These are phyloP conservation scores for Acrocera orbiculus DNA, from an alignment of 2,888 invertebrate species.

Conservation along the genomic window DNA sequence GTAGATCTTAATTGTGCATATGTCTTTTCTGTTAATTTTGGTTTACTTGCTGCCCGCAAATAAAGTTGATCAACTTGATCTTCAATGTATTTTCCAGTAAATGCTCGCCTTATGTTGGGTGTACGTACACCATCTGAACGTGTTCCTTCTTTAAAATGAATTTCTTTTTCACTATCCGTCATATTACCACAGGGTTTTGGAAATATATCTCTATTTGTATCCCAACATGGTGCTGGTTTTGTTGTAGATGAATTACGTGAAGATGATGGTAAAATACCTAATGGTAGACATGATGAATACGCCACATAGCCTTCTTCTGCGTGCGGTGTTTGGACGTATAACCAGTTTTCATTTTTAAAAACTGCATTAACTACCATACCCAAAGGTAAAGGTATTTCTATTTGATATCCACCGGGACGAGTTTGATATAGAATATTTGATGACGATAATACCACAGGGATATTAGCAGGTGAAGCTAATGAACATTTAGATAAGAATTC, in stretches of 20 bases:
- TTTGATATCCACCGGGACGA: constrained; percentile 46
- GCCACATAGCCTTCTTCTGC: constrained; percentile 68
- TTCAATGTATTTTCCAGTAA: constrained; percentile 40
- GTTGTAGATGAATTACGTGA: constrained; percentile 15
- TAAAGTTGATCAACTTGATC: constrained; percentile 55
- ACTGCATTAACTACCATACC: constrained; percentile 77
- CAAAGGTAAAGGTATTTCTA: constrained; percentile 50
- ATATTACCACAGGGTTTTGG: constrained; percentile 65
- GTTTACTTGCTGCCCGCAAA: constrained; percentile 40
- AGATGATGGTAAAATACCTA: constrained; percentile 49
- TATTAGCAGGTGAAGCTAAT: constrained; percentile 64
- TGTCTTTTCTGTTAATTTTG: constrained; percentile 31
- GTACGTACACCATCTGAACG: constrained; percentile 50
- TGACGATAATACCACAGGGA: constrained; percentile 64
- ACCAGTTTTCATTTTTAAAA: constrained; percentile 69
- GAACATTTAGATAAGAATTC: constrained; percentile 64
- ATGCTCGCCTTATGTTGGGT: constrained; percentile 25
- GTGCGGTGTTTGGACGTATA: constrained; percentile 72
- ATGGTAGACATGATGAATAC: constrained; percentile 56
- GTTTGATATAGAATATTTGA: constrained; percentile 59
- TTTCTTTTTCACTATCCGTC: constrained; percentile 60
- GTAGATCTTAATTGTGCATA: constrained; percentile 29
- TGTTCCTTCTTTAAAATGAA: constrained; percentile 39
- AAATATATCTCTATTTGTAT: constrained; percentile 62
- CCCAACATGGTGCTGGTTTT: constrained; percentile 58